Conservation (phyloP, 2,797 vertebrate species). For the Enteromius paludinosus region DNA sequence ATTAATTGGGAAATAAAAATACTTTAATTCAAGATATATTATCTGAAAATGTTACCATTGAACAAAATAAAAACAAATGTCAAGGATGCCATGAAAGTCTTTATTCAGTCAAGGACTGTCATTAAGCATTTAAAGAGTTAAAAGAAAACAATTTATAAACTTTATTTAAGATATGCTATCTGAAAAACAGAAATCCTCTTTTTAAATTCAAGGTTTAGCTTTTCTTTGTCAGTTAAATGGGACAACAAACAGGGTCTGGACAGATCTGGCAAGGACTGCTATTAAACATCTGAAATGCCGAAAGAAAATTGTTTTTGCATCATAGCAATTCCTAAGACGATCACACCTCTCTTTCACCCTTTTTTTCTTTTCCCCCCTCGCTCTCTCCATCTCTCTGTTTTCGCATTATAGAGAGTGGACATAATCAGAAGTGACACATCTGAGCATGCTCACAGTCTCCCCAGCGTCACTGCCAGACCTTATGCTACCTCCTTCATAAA, state of each 20-base stretch:
- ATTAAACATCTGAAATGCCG: slow-evolving; percentile 26
- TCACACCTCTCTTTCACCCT: slow-evolving; percentile 40
- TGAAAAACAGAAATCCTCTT: not conserved
- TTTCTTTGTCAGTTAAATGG: slow-evolving; percentile 13
- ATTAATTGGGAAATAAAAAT: not conserved
- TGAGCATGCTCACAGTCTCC: slow-evolving; percentile 90
- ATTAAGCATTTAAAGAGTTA: not conserved
- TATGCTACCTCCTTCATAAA: slow-evolving; percentile 82
- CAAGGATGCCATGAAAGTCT: not conserved
- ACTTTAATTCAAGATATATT: not conserved
- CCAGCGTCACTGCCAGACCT: slow-evolving; percentile 87
- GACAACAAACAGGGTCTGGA: not conserved
- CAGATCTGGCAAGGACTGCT: slow-evolving; percentile 41
- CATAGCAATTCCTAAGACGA: slow-evolving; percentile 62
- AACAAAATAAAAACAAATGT: not conserved
- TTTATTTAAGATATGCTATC: not conserved
- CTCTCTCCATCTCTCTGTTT: slow-evolving; percentile 63
- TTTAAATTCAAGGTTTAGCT: not conserved
- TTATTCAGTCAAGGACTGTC: not conserved
- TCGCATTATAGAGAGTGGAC: slow-evolving; percentile 90
- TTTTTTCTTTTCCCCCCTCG: slow-evolving; percentile 42
- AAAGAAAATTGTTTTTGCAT: slow-evolving; percentile 34
- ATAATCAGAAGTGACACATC: slow-evolving; percentile 99
- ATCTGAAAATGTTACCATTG: not conserved
- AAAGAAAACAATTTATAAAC: not conserved